A percentile compares a stretch with the other conserved stretches of the same genome.
These are phyloP conservation scores for Coleophora deauratella DNA, from an alignment of 2,888 invertebrate genomes.

Conservation along the genomic window DNA sequence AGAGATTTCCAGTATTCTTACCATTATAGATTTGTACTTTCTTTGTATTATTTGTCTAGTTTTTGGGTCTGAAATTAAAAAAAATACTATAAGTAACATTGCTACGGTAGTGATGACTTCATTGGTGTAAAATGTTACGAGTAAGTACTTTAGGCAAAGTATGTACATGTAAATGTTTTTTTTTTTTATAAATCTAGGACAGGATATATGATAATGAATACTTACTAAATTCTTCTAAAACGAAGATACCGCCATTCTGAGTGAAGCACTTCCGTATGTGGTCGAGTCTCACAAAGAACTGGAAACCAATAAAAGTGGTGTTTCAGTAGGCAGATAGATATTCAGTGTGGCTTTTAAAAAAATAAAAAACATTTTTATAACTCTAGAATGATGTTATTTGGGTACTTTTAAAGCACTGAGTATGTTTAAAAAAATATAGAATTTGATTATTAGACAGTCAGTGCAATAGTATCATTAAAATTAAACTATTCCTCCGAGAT, in stretches of 20 bases:
- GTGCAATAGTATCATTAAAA: too few relatives aligned
- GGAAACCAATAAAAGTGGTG: conserved; percentile 66
- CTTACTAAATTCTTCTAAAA: conserved; percentile 99
- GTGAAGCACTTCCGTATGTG: conserved; percentile 99
- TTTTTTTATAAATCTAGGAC: too few relatives aligned
- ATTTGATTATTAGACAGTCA: too few relatives aligned
- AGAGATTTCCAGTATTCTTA: conserved; percentile 68
- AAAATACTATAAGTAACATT: background rate
- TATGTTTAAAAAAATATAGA: too few relatives aligned
- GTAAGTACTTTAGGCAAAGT: too few relatives aligned
- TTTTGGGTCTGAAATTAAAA: conserved; percentile 89
- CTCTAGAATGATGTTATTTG: too few relatives aligned
- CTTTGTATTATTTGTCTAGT: conserved; percentile 96
- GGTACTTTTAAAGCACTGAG: too few relatives aligned
- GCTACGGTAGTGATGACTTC: too few relatives aligned
- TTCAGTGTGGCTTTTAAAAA: background rate
- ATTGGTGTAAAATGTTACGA: too few relatives aligned
- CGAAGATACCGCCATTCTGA: conserved; percentile 98
- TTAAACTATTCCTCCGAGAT: too few relatives aligned
- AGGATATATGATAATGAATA: conserved; percentile 28
- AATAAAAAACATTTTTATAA: background rate
- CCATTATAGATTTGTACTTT: conserved; percentile 98
- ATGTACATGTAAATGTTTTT: too few relatives aligned
- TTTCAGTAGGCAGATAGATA: background rate
- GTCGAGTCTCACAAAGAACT: conserved; percentile 99